Conservation (phyloP, 2,797 vertebrate genomes). For the Helarctos malayanus region DNA sequence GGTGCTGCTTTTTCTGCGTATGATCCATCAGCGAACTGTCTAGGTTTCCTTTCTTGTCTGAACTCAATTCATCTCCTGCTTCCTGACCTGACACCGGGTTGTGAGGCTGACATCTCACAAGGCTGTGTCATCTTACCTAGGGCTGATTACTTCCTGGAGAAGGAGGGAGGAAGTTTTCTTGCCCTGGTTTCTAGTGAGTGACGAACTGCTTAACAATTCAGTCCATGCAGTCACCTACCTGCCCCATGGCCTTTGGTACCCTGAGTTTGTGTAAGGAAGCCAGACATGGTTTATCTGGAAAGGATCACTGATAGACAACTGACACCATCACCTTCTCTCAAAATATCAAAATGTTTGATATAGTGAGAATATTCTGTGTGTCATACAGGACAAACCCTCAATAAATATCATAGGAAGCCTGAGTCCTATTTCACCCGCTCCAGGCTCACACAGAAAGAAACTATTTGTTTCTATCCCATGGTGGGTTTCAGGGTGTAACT, state of each 20-base stretch:
- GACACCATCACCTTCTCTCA: neutral
- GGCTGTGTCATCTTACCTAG: conserved; percentile 26
- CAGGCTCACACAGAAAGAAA: neutral
- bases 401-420: neutral
- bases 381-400: neutral
- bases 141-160: conserved; percentile 21
- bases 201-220: neutral
- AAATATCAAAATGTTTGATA: neutral
- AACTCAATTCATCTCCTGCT: neutral
- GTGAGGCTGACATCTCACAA: conserved; percentile 25
- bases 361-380: neutral
- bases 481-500: conserved; percentile 14
- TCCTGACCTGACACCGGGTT: conserved; percentile 8
- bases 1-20: neutral
- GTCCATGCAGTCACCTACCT: neutral
- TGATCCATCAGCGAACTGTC: neutral
- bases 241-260: neutral
- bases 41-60: neutral
- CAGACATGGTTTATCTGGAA: neutral
- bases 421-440: neutral
- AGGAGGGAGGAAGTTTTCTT: conserved; percentile 26
- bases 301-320: neutral
- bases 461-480: neutral
- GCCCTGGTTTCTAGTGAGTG: neutral
- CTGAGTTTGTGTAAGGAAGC: conserved; percentile 8